Base-by-base conservation (phyloP, 2,888 invertebrate genomes). In the Zeuzera pyrina region DNA sequence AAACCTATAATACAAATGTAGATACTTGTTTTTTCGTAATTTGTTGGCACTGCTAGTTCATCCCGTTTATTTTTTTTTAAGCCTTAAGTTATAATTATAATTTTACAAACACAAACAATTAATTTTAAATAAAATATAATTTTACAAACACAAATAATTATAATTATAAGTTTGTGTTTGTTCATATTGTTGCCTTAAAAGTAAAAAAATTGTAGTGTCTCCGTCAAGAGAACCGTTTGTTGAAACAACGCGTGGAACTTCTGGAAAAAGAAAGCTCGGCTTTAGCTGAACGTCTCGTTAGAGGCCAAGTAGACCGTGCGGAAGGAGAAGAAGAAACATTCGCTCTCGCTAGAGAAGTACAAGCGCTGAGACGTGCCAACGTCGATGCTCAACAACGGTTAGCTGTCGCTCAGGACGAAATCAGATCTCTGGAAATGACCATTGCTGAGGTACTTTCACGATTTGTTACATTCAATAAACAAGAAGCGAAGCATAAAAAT, bases 191-290 rank as follows among this genome's bases (percentile, higher is more conserved):
- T n/a, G n/a, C n/a, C n/a, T n/a, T n/a, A n/a, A n/a, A n/a, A n/a
- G n/a, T n/a, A 2, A 10, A 12, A 16, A 12, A 30, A 30, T 36
- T 48, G 2, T 57, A 81, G 79, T 79, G 79, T 42, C 83, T 96
- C 34, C 86, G 98, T 40, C 95, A 97, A 43, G 99, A 99, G 79
- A 99, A 99, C 68, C 91, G 96, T 43, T 87, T 98, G 33, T 85
- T 99, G n/a, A 89, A 96, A 42, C 97, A 98, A 61, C 86, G 97
- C 36, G 97, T 97, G 45, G 98, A 98, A 58, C 89, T 97, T 43
- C 81, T 99, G 33, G 99, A 99, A 72, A 95, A 93, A 32, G 95
- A 95, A 63, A 97, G 96, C 32, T 94, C 95, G 3, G 94, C 95
- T 33, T 76, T 99, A 37, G 99, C 99, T 0, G 97, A 97, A 71